Conservation (phyloP, 2,113 vertebrate genomes). For the Martes martes region DNA sequence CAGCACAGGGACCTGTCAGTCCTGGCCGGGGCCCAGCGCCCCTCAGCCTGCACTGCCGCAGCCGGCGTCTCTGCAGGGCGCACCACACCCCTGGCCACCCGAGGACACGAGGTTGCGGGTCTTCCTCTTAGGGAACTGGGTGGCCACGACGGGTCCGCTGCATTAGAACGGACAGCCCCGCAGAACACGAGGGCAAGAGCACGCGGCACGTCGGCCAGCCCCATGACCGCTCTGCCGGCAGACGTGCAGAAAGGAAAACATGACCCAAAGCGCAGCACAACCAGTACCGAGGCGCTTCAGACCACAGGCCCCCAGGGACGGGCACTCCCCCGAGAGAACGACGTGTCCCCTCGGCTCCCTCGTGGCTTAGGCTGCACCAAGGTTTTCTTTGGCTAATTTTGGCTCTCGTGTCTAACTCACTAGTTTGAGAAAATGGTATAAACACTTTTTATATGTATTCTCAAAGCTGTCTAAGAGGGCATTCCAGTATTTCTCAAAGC, state of each 20-base stretch:
- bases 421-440: not conserved
- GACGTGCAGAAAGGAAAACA: not conserved
- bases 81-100: not conserved
- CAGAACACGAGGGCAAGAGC: not conserved
- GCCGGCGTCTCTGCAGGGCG: not conserved
- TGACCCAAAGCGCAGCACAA: fast-evolving
- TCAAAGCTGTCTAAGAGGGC: not conserved
- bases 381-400: not conserved
- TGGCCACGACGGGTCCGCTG: too few relatives aligned
- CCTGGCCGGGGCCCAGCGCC: not conserved
- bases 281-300: too few relatives aligned
- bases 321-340: too few relatives aligned
- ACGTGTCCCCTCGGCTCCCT: not conserved
- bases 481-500: not conserved
- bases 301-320: not conserved
- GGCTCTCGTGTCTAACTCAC: not conserved
- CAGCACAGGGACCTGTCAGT: too few relatives aligned
- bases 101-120: not conserved
- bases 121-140: fast-evolving
- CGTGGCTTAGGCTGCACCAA: not conserved
- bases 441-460: not conserved
- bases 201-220: not conserved
- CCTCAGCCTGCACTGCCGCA: not conserved
- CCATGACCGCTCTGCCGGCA: fast-evolving
- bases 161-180: too few relatives aligned